Evolutionary conservation across 92 coral and sea anemone species (phyloP), one percentile per base, ranked within the genome.

Genomic region (Parazoanthus swiftii): DNA sequence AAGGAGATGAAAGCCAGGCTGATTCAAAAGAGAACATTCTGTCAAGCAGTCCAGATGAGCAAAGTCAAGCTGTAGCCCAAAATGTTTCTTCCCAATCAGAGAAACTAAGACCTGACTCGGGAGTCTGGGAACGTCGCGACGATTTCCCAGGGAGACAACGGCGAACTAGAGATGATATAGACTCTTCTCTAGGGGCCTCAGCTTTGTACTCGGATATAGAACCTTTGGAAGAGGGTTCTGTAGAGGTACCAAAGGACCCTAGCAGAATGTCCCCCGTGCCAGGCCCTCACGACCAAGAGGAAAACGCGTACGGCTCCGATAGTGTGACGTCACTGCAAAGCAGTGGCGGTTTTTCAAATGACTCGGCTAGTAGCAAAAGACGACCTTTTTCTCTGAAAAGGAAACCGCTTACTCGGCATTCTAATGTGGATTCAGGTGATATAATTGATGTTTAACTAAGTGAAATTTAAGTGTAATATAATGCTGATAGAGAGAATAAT

Each of bases 1-100:
- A 95, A 91, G 95, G 92, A n/a, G 95, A 92, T 36, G 95, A 95
- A 67, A 93, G 98, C 81, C 81, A 86, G 33, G 90, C 90, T 3
- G 94, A 92, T 18, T 92, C 94, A 6, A 88, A 58, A 66, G 94
- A 92, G 77, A 92, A 92, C 78, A 89, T 82, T 58, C 72, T 92
- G 43, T 85, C 66, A 70, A 68, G 79, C 35, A 84, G 25, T 73
- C 43, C 66, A 25, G 79, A 84, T 46, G 87, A 84, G 46, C 77
- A 84, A 72, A 71, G 20, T 14, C 25, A 80, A 58, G 6, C 21
- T 21, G 51, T 66, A 16, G 35, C 39, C 35, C 58, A 81, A 67
- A 58, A 67, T 9, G 38, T 82, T 33, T 11, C 76, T 8, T 21
- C 73, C 21, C 65, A 44, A 44, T 78, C 82, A 78, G 82, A 78